Base-by-base conservation (phyloP, 2,888 invertebrate species). In the Pycnomerus fuliginosus region DNA sequence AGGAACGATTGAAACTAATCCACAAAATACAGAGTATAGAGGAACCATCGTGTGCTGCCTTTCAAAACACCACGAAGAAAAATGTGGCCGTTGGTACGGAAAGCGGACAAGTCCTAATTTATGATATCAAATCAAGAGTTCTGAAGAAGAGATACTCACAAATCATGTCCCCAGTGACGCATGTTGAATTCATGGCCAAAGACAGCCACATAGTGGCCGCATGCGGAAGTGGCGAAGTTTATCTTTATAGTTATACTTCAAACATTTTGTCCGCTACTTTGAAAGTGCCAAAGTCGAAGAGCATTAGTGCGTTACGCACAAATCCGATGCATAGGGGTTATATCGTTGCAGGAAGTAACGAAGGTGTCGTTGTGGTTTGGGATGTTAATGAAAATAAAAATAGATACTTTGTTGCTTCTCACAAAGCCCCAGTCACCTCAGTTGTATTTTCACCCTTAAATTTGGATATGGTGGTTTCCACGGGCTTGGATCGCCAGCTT, bases 351-450 rank as follows among this genome's bases (percentile, higher is more conserved):
- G 70, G 71, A 3, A 70, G 70, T 41, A 63, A 65, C 16, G 70
- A 71, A 50, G 72, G 73, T 0, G 51, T 68, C 10, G 64, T 71
- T 2, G 65, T 58, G n/a, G 61, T 69, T 20, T 72, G 70, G 71
- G 71, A 72, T 50, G 64, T 62, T 3, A 68, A 70, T 37, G 54
- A 54, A 1, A 65, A 60, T 36, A 64, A 62, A 48, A 50, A 56
- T 2, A 62, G 61, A 35, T 66, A 62, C 42, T 38, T 34, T 15
- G 53, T 50, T 17, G 52, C 52, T 16, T 73, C 76, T 3, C 81
- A 81, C 55, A 75, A 76, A 11, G 78, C 80, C 2, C 77, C 78
- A 1, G 76, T 80, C n/a, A 78, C 77, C 51, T 77, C 78, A 52
- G 70, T 80, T 42, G 68, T 74, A 17, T 80, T 75, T 64, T 80